These are phyloP conservation scores for Mizuhopecten yessoensis DNA, from an alignment of 1,140 invertebrate genomes.

Conservation along the genomic window DNA sequence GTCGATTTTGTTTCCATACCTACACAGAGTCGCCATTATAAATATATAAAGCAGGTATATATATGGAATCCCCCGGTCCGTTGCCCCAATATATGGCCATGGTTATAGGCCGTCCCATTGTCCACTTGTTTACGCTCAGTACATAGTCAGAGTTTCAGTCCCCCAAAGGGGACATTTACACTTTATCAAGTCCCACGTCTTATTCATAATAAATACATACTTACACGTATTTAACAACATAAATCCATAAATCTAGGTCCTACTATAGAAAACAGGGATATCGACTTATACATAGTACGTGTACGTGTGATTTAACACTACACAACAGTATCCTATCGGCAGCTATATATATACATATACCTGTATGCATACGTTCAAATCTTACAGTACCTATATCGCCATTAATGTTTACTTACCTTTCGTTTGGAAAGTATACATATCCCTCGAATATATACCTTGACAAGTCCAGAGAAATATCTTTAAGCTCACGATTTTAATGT, in stretches of 20 bases:
- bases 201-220: not conserved
- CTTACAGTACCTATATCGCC: slow-evolving; percentile 1
- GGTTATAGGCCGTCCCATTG: not conserved
- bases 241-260: not conserved
- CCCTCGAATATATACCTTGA: not conserved
- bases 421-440: slow-evolving; percentile 9
- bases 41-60: not conserved
- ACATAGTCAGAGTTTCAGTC: not conserved
- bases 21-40: not conserved
- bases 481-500: not conserved
- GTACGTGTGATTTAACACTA: not conserved
- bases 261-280: not conserved
- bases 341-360: not conserved
- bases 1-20: not conserved
- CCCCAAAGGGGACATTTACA: not conserved
- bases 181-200: not conserved
- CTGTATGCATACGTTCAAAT: not conserved
- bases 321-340: not conserved
- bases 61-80: not conserved
- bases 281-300: not conserved
- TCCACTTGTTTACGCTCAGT: not conserved
- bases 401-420: slow-evolving; percentile 39
- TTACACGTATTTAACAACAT: not conserved
- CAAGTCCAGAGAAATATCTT: not conserved
- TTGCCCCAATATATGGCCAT: not conserved